phyloP scores from a whole-genome alignment of 37 sponge, comb jelly and placozoan genomes.

The Dysidea cf. avara region DNA sequence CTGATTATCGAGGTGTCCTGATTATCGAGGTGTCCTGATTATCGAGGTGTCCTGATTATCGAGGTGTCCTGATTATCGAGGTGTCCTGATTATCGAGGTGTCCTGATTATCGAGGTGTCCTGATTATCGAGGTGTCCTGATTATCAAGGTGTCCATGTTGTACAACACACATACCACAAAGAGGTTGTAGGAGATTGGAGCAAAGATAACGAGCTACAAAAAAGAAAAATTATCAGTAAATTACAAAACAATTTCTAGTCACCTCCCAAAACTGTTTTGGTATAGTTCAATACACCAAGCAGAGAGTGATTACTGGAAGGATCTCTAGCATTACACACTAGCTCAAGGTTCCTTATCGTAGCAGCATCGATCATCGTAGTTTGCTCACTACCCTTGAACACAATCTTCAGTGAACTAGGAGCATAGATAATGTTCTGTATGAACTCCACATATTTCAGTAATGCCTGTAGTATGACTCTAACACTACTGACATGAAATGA shows the following conservation, averaged over 20 bases:
- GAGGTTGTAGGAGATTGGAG: slow-evolving; percentile 95
- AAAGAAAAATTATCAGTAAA: background rate
- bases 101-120: no score
- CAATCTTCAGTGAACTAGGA: slow-evolving; percentile 69
- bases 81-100: no score
- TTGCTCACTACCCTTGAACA: slow-evolving; percentile 83
- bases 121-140: no score
- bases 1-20: no score
- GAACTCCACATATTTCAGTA: slow-evolving; percentile 96
- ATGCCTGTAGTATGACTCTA: slow-evolving; percentile 35
- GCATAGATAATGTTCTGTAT: slow-evolving; percentile 94
- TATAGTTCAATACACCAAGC: slow-evolving; percentile 87
- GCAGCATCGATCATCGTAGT: slow-evolving; percentile 90
- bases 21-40: no score
- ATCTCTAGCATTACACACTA: slow-evolving; percentile 76
- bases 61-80: no score
- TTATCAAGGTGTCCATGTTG: background rate
- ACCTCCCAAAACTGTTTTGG: slow-evolving; percentile 91
- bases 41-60: no score
- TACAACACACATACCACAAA: slow-evolving; percentile 53
- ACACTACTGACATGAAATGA: background rate
- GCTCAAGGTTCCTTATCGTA: slow-evolving; percentile 89
- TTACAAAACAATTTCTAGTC: background rate
- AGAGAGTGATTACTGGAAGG: slow-evolving; percentile 72
- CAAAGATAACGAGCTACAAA: slow-evolving; percentile 69